A percentile compares a stretch with the other conserved stretches of the same genome.
These are phyloP conservation scores for Paralinhomoeus sp. DNA, from an alignment of 2,888 invertebrate species.

Conservation along the genomic window DNA sequence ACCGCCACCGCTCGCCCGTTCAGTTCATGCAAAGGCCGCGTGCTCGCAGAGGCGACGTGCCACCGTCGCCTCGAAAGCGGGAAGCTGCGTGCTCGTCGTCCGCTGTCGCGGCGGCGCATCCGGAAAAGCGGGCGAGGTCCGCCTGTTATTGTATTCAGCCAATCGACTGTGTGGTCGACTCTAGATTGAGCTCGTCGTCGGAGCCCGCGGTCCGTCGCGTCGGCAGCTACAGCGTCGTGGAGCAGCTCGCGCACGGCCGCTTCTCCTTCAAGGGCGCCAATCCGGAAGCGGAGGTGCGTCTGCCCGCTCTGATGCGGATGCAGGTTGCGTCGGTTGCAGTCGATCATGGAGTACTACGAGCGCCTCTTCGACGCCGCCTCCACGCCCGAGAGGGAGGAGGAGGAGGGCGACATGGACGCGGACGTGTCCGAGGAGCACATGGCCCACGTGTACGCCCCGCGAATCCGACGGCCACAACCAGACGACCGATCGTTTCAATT, in stretches of 20 bases:
- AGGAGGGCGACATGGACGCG: background rate
- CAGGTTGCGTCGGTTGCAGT: background rate
- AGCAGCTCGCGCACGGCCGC: constrained; percentile 55
- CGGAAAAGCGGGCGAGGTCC: no score
- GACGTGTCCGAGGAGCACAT: background rate
- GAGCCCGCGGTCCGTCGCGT: background rate
- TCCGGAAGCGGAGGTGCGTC: constrained; percentile 50
- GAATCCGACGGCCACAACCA: no score
- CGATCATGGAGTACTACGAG: background rate
- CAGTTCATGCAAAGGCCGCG: constrained; percentile 12
- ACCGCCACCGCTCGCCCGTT: background rate
- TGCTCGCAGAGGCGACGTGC: no score
- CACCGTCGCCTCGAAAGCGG: background rate
- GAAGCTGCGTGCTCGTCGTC: no score
- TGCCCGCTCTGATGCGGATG: no score
- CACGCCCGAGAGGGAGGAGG: background rate
- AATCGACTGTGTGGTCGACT: no score
- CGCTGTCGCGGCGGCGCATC: no score
- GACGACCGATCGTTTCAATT: no score
- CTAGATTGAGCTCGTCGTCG: background rate
- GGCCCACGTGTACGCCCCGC: background rate
- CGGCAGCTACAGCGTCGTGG: constrained; percentile 47
- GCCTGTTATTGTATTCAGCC: no score
- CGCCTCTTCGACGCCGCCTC: background rate
- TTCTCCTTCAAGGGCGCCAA: constrained; percentile 79